phyloP scores from a whole-genome alignment of 2,888 invertebrate species.

The Gastrophysa polygoni region DNA sequence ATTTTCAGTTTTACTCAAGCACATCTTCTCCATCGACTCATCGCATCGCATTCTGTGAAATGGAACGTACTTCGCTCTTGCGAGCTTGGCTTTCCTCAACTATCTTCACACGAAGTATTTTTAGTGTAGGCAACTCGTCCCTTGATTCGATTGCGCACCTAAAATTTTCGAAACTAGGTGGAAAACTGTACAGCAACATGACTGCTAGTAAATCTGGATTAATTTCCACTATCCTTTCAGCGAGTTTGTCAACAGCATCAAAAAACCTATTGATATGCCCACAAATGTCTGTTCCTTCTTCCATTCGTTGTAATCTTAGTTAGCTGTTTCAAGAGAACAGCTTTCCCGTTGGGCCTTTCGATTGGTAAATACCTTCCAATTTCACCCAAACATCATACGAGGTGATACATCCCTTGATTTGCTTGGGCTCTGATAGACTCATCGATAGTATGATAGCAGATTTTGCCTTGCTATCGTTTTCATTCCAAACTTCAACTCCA shows the following conservation, averaged over 20 bases:
- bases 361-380: slow-evolving; percentile 49
- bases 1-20: neutral
- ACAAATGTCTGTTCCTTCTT: slow-evolving; percentile 45
- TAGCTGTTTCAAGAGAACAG: slow-evolving; percentile 48
- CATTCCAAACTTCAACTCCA: too few relatives aligned
- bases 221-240: slow-evolving; percentile 27
- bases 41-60: neutral
- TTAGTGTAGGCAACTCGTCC: slow-evolving; percentile 15
- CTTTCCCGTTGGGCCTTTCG: slow-evolving; percentile 48
- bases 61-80: too few relatives aligned
- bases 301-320: slow-evolving; percentile 46
- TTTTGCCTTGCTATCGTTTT: too few relatives aligned
- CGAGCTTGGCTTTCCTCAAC: slow-evolving; percentile 44
- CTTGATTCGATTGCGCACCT: slow-evolving; percentile 47
- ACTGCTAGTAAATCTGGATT: slow-evolving; percentile 48
- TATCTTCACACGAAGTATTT: slow-evolving; percentile 44
- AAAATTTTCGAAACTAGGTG: slow-evolving; percentile 47
- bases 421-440: slow-evolving; percentile 41
- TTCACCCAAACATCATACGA: slow-evolving; percentile 51
- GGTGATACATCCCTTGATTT: slow-evolving; percentile 46
- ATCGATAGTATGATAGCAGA: slow-evolving; percentile 37
- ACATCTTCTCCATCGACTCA: neutral
- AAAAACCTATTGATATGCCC: slow-evolving; percentile 50
- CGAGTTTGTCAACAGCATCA: slow-evolving; percentile 50
- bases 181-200: slow-evolving; percentile 49